Percentiles rank a stretch among this genome's conserved stretches.
Evolutionary conservation across 2,797 vertebrate genomes (phyloP).

Genomic region (Bradypus variegatus): DNA sequence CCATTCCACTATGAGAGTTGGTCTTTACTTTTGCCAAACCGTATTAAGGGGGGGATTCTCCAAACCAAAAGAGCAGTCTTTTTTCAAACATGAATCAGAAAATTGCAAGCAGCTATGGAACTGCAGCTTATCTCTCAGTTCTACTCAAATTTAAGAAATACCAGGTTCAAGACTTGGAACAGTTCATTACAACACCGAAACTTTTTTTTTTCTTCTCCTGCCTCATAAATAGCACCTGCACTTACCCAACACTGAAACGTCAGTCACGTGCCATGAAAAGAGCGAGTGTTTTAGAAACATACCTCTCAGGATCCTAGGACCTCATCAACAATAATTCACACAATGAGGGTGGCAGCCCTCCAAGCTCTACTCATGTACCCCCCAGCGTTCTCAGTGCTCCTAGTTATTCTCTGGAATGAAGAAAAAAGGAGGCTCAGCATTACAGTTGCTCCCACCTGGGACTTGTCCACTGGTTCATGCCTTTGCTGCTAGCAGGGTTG

Average conservation of each 20-base stretch:
- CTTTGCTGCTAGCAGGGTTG: not conserved
- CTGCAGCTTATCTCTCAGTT: not conserved
- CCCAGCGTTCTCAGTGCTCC: not conserved
- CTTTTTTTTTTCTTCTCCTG: not conserved
- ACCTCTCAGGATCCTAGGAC: not conserved
- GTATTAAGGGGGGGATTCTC: not conserved
- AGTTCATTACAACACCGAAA: not conserved
- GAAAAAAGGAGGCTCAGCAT: not conserved
- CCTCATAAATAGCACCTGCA: not conserved
- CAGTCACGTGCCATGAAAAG: not conserved
- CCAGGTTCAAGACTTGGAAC: not conserved
- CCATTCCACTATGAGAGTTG: not conserved
- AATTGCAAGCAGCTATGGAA: not conserved
- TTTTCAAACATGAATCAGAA: constrained; percentile 20
- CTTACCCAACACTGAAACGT: not conserved
- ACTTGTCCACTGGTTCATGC: not conserved
- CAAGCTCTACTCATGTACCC: not conserved
- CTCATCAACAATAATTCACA: not conserved
- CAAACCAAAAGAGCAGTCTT: not conserved
- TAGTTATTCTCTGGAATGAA: not conserved
- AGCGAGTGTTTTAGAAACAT: not conserved
- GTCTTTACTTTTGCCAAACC: not conserved
- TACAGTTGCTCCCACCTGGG: not conserved
- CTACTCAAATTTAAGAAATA: not conserved
- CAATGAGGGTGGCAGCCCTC: not conserved